A percentile compares a stretch with the other conserved stretches of the same genome.
Conservation (phyloP, 2,797 vertebrate species). For the Sphaeramia orbicularis region DNA sequence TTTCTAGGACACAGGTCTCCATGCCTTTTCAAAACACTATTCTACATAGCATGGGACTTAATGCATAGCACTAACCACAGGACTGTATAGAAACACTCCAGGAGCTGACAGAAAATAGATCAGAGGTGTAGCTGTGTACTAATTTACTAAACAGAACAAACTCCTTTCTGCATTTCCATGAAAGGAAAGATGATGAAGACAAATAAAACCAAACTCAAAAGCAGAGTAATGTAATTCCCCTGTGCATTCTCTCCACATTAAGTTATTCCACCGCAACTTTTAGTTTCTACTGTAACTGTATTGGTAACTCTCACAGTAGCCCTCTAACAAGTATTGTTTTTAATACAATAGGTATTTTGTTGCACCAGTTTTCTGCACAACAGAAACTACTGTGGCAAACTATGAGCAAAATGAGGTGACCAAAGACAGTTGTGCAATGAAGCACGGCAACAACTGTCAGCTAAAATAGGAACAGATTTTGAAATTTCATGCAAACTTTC, state of each 20-base stretch:
- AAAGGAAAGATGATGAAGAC: conserved; percentile 15
- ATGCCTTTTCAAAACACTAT: conserved; percentile 59
- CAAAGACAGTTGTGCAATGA: conserved; percentile 40
- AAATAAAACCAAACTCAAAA: conserved; percentile 13
- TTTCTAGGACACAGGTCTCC: conserved; percentile 72
- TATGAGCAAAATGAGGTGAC: neutral
- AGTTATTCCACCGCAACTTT: no score
- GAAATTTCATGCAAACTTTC: conserved; percentile 42
- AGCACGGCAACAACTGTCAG: conserved; percentile 37
- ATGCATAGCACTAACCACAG: conserved; percentile 16
- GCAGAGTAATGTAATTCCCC: neutral
- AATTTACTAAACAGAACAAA: conserved; percentile 39
- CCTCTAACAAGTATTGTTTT: neutral
- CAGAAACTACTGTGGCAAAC: no score
- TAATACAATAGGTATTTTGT: neutral
- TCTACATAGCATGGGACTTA: conserved; percentile 28
- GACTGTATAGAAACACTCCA: conserved; percentile 4
- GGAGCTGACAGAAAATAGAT: conserved; percentile 37
- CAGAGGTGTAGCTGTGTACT: conserved; percentile 19
- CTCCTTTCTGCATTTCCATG: conserved; percentile 8
- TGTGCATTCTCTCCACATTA: no score
- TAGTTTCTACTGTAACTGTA: no score
- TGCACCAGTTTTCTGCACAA: neutral
- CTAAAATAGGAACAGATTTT: conserved; percentile 48
- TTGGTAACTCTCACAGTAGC: no score